These are phyloP conservation scores for Nesogale talazaci DNA, from an alignment of 2,113 vertebrate genomes.

Conservation along the genomic window DNA sequence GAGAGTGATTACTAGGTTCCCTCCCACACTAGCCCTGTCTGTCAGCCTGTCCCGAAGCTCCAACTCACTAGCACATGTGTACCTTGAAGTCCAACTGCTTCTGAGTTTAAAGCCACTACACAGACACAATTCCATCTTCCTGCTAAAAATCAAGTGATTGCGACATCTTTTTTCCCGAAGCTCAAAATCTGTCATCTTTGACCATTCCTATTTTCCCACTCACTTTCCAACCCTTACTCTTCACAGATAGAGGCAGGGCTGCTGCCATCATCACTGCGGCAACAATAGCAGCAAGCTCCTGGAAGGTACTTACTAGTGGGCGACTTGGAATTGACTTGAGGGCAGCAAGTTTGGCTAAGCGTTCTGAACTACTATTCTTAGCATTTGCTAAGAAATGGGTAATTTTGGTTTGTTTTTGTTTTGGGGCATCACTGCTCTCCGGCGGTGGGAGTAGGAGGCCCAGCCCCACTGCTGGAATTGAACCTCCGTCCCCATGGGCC, in stretches of 20 bases:
- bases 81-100: not conserved
- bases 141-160: slow-evolving; percentile 17
- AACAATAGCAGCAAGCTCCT: not conserved
- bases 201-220: not conserved
- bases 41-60: not conserved
- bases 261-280: not conserved
- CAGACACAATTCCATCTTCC: not conserved
- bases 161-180: not conserved
- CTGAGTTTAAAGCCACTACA: slow-evolving; percentile 23
- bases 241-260: not conserved
- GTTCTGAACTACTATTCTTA: not conserved
- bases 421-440: no score
- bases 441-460: no score
- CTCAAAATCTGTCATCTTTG: slow-evolving; percentile 5
- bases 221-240: not conserved
- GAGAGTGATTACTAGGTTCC: no score
- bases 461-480: no score
- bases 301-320: no score
- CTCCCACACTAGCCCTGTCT: not conserved
- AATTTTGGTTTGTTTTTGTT: no score
- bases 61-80: not conserved
- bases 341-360: no score
- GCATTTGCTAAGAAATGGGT: not conserved
- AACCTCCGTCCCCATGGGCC: no score
- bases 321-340: no score